Base-by-base conservation (phyloP, 2,888 invertebrate species). In the Drosophila antonietae region DNA sequence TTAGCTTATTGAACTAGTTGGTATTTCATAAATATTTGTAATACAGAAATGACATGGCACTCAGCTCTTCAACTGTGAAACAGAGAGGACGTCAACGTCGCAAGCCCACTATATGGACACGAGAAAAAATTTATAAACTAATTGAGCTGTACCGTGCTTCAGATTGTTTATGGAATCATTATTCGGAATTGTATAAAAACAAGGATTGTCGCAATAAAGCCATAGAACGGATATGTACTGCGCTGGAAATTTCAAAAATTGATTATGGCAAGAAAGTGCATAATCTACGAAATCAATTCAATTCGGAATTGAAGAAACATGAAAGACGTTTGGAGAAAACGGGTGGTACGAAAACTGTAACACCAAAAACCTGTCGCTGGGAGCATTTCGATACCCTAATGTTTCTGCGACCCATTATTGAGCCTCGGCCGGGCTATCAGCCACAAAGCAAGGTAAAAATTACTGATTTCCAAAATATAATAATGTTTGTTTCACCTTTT, bases 281-380 rank as follows among this genome's bases (percentile, higher is more conserved):
- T 66, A 93, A 93, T 61, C 81, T 93, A 3, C 83, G 93, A 0
- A 93, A 93, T 68, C 93, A 93, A 68, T 93, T 91, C 61, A 93
- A 92, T 62, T 90, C 91, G 0, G 93, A 93, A 72, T 83, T 91
- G 63, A 93, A 93, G 63, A 93, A 92, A 60, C 60, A 91, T 9
- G 91, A 91, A 33, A 87, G 90, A 10, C 88, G 91, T 9, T 77
- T 89, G 14, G 89, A 89, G 46, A 90, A 90, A 35, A 66, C 82
- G 4, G 90, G 83, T 1, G 80, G 65, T 2, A 64, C 58, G 8
- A 69, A 61, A 28, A 37, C 46, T 2, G 14, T 8, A 0, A 56
- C 71, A 2, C 72, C 75, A 5, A 88, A 86, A 33, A 73, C 80
- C 4, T 90, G 91, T 46, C 91, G 91, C 15, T 93, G 93, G 93